Evolutionary conservation across 1,140 invertebrate genomes (phyloP).

Genomic region (Pararge aegeria): DNA sequence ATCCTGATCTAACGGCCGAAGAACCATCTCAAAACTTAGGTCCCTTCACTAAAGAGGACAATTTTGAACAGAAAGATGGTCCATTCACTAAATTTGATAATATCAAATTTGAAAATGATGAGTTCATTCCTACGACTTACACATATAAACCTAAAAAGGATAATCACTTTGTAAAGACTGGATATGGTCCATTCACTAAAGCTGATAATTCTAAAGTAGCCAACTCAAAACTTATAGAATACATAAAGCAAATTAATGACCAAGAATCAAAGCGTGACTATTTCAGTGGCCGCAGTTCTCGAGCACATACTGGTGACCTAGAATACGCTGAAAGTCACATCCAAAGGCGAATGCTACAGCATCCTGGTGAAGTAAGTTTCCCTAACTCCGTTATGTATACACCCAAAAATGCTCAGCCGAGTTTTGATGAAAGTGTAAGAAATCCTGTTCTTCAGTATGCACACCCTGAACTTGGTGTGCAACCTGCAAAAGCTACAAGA

Average conservation of each 20-base stretch:
- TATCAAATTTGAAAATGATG: slow-evolving; percentile 63
- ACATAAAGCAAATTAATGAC: slow-evolving; percentile 83
- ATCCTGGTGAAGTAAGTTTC: slow-evolving; percentile 82
- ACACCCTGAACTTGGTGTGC: slow-evolving; percentile 88
- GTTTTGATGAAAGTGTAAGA: slow-evolving; percentile 84
- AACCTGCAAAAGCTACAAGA: slow-evolving; percentile 83
- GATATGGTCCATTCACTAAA: slow-evolving; percentile 81
- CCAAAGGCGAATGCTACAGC: slow-evolving; percentile 85
- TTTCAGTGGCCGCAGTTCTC: slow-evolving; percentile 76
- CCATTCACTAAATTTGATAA: slow-evolving; percentile 78
- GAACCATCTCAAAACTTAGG: slow-evolving; percentile 67
- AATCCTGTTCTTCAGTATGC: slow-evolving; percentile 88
- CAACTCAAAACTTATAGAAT: slow-evolving; percentile 81
- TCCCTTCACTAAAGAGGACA: slow-evolving; percentile 76
- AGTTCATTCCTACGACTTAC: slow-evolving; percentile 59
- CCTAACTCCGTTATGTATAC: slow-evolving; percentile 83
- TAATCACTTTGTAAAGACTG: slow-evolving; percentile 62
- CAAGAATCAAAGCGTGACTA: slow-evolving; percentile 81
- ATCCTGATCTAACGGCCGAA: slow-evolving; percentile 63
- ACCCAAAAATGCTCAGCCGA: slow-evolving; percentile 75
- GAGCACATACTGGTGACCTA: slow-evolving; percentile 69
- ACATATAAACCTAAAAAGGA: slow-evolving; percentile 71
- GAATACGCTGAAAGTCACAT: slow-evolving; percentile 79
- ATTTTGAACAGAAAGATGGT: slow-evolving; percentile 73
- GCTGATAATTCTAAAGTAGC: slow-evolving; percentile 80